Conservation (phyloP, 2,797 vertebrate genomes). For the Galagoides demidoff region DNA sequence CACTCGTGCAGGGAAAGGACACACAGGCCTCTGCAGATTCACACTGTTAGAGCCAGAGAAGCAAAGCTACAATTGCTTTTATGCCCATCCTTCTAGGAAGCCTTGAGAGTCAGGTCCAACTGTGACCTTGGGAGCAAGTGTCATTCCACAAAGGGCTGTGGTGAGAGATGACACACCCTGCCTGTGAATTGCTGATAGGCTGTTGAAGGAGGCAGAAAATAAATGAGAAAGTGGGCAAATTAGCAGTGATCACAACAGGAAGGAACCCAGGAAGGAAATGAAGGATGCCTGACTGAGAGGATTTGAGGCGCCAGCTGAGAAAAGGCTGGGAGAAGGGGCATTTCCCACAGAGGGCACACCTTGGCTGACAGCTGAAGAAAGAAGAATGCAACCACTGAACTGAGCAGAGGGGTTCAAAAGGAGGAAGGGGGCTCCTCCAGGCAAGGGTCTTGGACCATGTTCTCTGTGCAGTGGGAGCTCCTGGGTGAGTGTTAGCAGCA, state of each 20-base stretch:
- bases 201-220: not conserved
- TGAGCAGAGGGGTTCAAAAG: not conserved
- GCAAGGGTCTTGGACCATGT: not conserved
- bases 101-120: not conserved
- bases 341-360: too few relatives aligned
- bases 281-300: not conserved
- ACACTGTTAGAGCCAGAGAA: not conserved
- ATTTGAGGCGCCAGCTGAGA: not conserved
- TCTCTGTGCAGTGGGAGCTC: not conserved
- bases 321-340: not conserved
- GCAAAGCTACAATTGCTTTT: not conserved
- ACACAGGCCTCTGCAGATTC: too few relatives aligned
- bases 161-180: too few relatives aligned
- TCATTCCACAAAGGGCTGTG: not conserved
- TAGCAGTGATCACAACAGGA: not conserved
- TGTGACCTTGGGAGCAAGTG: not conserved
- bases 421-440: not conserved
- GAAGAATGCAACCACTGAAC: not conserved
- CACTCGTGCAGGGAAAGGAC: not conserved
- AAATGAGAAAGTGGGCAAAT: not conserved
- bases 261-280: not conserved
- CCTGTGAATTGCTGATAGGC: not conserved
- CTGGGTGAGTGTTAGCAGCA: not conserved
- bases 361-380: not conserved
- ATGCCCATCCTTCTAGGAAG: not conserved